Conservation (phyloP, 53 echinoderm and acorn worm genomes). For the Holothuria scabra region DNA sequence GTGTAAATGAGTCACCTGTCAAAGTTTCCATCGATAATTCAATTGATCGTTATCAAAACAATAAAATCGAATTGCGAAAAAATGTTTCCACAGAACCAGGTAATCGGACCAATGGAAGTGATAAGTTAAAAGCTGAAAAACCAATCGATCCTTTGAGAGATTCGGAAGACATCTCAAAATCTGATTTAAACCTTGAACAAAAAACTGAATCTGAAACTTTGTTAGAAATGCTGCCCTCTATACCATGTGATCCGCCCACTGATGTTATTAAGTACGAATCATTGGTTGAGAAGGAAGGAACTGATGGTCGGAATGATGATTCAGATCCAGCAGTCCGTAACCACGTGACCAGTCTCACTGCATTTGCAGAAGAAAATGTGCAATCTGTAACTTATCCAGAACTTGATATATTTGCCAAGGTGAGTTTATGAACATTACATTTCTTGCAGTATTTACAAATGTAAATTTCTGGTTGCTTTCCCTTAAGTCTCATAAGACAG, state of each 20-base stretch:
- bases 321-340: no score
- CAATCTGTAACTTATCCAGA: no score
- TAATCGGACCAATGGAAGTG: not conserved
- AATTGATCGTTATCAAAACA: not conserved
- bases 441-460: no score
- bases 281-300: no score
- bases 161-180: not conserved
- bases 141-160: not conserved
- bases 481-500: no score
- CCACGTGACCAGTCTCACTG: no score
- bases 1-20: not conserved
- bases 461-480: no score
- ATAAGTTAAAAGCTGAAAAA: not conserved
- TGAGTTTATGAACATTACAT: no score
- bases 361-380: no score
- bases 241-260: not conserved
- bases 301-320: no score
- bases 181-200: not conserved
- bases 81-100: not conserved
- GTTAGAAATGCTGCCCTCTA: slow-evolving; percentile 1
- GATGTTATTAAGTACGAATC: not conserved
- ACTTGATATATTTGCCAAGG: no score
- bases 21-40: not conserved
- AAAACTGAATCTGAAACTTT: not conserved
- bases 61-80: not conserved